Evolutionary conservation across 2,113 vertebrate genomes (phyloP), one percentile per base, ranked within the genome.

Genomic region (Microtus richardsoni): DNA sequence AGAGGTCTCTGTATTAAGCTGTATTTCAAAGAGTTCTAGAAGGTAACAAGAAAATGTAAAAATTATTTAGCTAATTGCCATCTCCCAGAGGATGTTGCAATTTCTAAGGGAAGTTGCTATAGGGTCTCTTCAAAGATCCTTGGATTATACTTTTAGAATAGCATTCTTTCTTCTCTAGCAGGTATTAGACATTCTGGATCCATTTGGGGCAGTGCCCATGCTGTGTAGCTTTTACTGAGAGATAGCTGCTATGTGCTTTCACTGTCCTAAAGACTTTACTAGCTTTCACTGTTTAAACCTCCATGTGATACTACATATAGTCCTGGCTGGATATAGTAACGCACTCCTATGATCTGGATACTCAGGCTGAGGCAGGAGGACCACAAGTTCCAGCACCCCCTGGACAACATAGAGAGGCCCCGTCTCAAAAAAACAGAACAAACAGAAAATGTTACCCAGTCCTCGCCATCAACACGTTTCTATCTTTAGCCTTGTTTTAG

Each of bases 21-120:
- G 71, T n/a, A 94, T 92, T 91, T 95, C 88, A 92, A 89, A 94
- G 44, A 84, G 16, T 70, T 58, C 47, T 88, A 22, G 19, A 91
- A 77, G 54, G 14, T 58, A 93, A 54, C 11, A 39, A 78, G 71
- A 93, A 95, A 95, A 66, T 14, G 14, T 84, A 52, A 90, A 89
- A 60, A 87, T 4, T 60, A 62, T 71, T 86, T 80, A 52, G 49
- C 30, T 79, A 96, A 96, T 75, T 93, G 24, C 52, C 6, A 68
- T 17, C 41, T 94, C 80, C 14, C 82, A 30, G 64, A 91, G 93
- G 39, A 47, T 14, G 78, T 92, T 94, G 60, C 39, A 54, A 36
- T 71, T 94, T 87, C 21, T 36, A 82, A 93, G 71, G 93, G 66
- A 73, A 93, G 88, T 11, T 70, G 33, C 33, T 41, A 52, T 80